Conservation (phyloP, 2,113 vertebrate genomes). For the Engraulis encrasicolus region DNA sequence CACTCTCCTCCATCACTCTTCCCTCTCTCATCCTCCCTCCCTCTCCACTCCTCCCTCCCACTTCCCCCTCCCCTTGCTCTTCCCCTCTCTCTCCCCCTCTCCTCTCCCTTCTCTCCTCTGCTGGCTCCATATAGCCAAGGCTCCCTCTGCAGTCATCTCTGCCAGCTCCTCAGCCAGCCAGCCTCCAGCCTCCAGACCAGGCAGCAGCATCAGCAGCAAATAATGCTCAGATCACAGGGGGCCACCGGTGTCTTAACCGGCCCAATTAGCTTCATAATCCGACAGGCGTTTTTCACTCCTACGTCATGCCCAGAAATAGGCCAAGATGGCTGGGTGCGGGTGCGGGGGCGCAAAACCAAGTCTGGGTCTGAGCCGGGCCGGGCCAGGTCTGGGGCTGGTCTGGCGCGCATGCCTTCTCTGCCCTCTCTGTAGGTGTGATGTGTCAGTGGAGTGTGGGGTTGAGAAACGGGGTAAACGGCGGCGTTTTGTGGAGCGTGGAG, state of each 20-base stretch:
- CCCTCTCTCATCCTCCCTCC: not conserved
- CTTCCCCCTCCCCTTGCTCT: not conserved
- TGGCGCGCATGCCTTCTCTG: not conserved
- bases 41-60: not conserved
- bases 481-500: slow-evolving; percentile 48
- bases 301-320: slow-evolving; percentile 6
- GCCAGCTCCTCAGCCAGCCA: not conserved
- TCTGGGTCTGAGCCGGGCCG: not conserved
- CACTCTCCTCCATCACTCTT: not conserved
- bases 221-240: slow-evolving; percentile 17
- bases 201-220: not conserved
- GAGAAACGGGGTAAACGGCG: slow-evolving; percentile 56
- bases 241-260: not conserved
- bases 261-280: slow-evolving; percentile 4
- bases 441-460: slow-evolving; percentile 16
- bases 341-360: too few relatives aligned
- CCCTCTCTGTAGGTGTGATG: slow-evolving; percentile 42
- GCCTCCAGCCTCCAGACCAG: not conserved
- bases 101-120: not conserved
- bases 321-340: too few relatives aligned
- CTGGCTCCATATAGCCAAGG: not conserved
- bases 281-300: not conserved
- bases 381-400: not conserved
- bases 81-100: not conserved
- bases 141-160: not conserved